Evolutionary conservation across 1,140 invertebrate species (phyloP).

Genomic region (Drosophila jambulina): DNA sequence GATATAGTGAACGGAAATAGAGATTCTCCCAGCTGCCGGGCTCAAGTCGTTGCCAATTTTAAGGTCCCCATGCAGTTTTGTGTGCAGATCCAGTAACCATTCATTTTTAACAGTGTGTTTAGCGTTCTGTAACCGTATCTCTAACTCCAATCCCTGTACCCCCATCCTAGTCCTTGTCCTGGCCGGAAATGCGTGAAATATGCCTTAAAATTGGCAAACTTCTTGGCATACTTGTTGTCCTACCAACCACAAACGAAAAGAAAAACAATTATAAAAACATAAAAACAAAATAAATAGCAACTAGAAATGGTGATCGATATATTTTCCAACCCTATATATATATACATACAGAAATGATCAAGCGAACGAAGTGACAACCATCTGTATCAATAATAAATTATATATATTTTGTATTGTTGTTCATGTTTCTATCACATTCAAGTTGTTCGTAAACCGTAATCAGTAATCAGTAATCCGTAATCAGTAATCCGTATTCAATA

Average conservation of each 20-base stretch:
- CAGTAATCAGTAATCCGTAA: conserved; percentile 47
- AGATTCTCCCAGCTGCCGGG: conserved; percentile 46
- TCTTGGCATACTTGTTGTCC: conserved; percentile 72
- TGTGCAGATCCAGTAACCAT: conserved; percentile 20
- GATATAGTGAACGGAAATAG: conserved; percentile 24
- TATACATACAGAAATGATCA: conserved; percentile 38
- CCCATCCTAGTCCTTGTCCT: not conserved
- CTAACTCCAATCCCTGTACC: not conserved
- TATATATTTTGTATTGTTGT: conserved; percentile 74
- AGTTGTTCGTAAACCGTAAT: conserved; percentile 66
- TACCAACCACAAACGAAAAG: conserved; percentile 23
- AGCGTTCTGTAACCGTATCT: not conserved
- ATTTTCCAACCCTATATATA: conserved; percentile 27
- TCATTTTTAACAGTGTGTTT: not conserved
- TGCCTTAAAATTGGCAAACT: conserved; percentile 79
- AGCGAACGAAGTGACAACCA: conserved; percentile 23
- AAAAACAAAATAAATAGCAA: conserved; percentile 34
- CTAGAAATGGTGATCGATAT: conserved; percentile 34
- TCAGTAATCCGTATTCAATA: conserved; percentile 44
- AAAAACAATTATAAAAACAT: not conserved
- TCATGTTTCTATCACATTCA: conserved; percentile 70
- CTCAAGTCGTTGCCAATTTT: conserved; percentile 84
- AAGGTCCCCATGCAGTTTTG: conserved; percentile 67
- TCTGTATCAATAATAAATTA: conserved; percentile 53
- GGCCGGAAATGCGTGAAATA: conserved; percentile 38